These are phyloP conservation scores for Neopipo cinnamomea DNA, from an alignment of 2,113 vertebrate species.

Conservation along the genomic window DNA sequence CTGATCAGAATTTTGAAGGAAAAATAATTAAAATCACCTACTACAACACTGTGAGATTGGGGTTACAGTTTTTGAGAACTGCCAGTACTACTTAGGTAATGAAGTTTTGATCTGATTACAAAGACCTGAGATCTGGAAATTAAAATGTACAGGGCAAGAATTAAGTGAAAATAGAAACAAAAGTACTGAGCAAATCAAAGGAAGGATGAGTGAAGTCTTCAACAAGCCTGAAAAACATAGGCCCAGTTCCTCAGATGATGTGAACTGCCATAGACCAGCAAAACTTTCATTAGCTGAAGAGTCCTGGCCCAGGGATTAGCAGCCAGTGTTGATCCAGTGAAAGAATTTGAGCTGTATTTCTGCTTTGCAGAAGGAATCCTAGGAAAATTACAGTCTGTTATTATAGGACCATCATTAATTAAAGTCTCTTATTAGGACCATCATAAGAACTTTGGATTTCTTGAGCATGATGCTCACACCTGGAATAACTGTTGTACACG, in stretches of 20 bases:
- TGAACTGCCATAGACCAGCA: not conserved
- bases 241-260: not conserved
- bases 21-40: not conserved
- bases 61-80: not conserved
- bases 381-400: not conserved
- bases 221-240: not conserved
- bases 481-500: rapidly evolving
- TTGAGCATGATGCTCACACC: not conserved
- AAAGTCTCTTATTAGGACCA: not conserved
- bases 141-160: not conserved
- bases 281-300: not conserved
- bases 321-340: not conserved
- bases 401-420: not conserved
- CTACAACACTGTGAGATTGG: not conserved
- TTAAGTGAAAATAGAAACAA: not conserved
- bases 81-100: not conserved
- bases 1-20: not conserved
- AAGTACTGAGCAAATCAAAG: not conserved
- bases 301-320: not conserved
- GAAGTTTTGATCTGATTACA: not conserved
- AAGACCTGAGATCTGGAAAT: not conserved
- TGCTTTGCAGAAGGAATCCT: not conserved
- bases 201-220: not conserved
- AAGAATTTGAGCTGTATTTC: not conserved
- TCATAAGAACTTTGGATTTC: not conserved